phyloP scores from a whole-genome alignment of 1,140 invertebrate species.

The Drosophila saltans region DNA sequence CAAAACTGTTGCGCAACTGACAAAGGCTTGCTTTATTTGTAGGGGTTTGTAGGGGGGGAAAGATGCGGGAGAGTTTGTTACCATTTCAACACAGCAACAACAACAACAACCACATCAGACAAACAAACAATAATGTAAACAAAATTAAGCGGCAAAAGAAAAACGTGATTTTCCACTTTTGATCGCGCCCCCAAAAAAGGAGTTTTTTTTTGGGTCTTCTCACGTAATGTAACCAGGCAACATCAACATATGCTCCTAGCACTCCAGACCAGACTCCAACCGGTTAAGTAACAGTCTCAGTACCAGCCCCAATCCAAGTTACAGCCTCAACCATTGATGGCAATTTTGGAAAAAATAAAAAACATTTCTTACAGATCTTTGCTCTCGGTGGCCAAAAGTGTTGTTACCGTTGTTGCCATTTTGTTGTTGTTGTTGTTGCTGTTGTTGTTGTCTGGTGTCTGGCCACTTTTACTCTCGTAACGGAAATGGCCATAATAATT shows the following conservation, averaged over 20 bases:
- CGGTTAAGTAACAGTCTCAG: slow-evolving; percentile 24
- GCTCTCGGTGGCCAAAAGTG: slow-evolving; percentile 17
- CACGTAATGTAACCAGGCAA: slow-evolving; percentile 25
- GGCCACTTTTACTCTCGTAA: slow-evolving; percentile 18
- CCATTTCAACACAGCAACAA: slow-evolving; percentile 29
- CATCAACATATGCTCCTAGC: slow-evolving; percentile 25
- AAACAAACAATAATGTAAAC: slow-evolving; percentile 38
- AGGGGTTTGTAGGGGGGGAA: background rate
- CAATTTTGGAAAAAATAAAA: slow-evolving; percentile 13
- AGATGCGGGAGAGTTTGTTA: slow-evolving; percentile 7
- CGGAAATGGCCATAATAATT: slow-evolving; percentile 28
- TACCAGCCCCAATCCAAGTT: background rate
- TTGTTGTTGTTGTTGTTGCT: slow-evolving; percentile 10
- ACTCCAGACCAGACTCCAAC: slow-evolving; percentile 15
- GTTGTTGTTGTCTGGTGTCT: background rate
- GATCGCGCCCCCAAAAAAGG: slow-evolving; percentile 27
- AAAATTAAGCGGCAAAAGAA: slow-evolving; percentile 32
- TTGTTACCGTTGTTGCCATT: background rate
- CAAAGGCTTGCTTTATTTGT: background rate
- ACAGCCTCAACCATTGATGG: slow-evolving; percentile 17
- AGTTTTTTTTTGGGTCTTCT: slow-evolving; percentile 15
- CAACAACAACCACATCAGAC: slow-evolving; percentile 32
- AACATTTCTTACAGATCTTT: slow-evolving; percentile 28
- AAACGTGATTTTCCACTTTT: slow-evolving; percentile 34
- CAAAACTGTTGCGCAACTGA: slow-evolving; percentile 22